phyloP scores from a whole-genome alignment of 2,113 vertebrate genomes.

The Trogon melanurus region DNA sequence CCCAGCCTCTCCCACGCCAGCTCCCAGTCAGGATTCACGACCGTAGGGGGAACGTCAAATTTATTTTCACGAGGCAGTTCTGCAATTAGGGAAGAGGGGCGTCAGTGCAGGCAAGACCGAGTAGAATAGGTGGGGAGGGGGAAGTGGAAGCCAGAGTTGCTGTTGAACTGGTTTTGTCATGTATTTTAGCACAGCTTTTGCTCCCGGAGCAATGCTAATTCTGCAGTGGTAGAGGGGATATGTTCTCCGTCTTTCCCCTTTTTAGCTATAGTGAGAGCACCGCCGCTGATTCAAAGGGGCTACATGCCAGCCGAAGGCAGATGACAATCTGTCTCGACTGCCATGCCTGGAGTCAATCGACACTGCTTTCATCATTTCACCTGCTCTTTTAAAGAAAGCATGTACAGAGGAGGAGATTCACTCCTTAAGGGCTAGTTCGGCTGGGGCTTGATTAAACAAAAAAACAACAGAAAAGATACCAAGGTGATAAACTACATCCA shows the following conservation, averaged over 20 bases:
- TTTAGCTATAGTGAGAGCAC: neutral
- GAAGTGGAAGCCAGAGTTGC: neutral
- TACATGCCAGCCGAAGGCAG: neutral
- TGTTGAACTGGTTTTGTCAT: neutral
- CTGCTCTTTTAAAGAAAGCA: neutral
- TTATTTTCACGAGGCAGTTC: neutral
- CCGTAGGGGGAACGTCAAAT: neutral
- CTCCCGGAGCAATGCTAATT: neutral
- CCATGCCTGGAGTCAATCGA: neutral
- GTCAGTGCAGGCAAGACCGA: neutral
- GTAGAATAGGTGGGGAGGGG: neutral
- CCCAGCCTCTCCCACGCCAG: rapidly evolving
- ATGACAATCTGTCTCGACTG: neutral
- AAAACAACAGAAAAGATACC: neutral
- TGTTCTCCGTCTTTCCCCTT: neutral
- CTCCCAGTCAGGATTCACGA: neutral
- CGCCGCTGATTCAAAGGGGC: neutral
- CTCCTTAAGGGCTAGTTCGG: neutral
- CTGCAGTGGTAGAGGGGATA: neutral
- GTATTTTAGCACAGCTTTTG: neutral
- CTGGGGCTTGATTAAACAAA: neutral
- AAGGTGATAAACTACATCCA: neutral
- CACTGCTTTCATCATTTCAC: neutral
- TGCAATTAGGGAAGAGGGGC: neutral
- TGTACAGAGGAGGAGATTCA: neutral